These are phyloP conservation scores for Harpagifer antarcticus DNA, from an alignment of 2,797 vertebrate species.

Conservation along the genomic window DNA sequence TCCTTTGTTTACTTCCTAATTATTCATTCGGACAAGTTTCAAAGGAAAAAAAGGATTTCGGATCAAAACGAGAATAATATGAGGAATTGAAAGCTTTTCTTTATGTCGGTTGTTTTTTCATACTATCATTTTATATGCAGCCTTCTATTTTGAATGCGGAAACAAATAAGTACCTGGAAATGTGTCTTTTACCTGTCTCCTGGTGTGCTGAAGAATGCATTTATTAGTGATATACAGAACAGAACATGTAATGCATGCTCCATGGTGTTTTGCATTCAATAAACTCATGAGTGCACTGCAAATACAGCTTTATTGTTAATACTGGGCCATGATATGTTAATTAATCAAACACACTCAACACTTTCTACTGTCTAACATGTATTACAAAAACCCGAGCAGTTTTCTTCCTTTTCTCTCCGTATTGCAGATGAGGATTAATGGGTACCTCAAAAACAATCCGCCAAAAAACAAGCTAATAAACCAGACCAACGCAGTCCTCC, in stretches of 20 bases:
- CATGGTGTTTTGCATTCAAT: constrained; percentile 6
- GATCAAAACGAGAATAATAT: too few species aligned
- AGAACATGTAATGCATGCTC: not conserved
- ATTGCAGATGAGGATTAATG: not conserved
- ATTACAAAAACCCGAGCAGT: constrained; percentile 1
- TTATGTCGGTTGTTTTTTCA: not conserved
- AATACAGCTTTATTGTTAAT: constrained; percentile 9
- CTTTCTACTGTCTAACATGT: not conserved
- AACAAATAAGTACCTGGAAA: not conserved
- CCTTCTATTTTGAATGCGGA: not conserved
- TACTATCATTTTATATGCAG: not conserved
- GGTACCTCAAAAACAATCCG: constrained; percentile 16
- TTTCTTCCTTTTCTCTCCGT: constrained; percentile 9
- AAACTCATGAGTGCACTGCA: not conserved
- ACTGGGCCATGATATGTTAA: constrained; percentile 21
- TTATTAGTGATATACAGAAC: constrained; percentile 1
- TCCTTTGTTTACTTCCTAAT: too few species aligned
- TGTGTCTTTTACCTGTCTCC: not conserved
- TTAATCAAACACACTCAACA: constrained; percentile 11
- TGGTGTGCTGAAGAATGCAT: not conserved
- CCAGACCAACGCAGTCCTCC: not conserved
- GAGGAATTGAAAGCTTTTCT: not conserved
- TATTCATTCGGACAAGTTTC: too few species aligned
- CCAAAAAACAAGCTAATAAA: not conserved
- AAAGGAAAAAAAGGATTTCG: too few species aligned